Evolutionary conservation across 2,888 invertebrate species (phyloP), one percentile per base, ranked within the genome.

Genomic region (Actias luna): DNA sequence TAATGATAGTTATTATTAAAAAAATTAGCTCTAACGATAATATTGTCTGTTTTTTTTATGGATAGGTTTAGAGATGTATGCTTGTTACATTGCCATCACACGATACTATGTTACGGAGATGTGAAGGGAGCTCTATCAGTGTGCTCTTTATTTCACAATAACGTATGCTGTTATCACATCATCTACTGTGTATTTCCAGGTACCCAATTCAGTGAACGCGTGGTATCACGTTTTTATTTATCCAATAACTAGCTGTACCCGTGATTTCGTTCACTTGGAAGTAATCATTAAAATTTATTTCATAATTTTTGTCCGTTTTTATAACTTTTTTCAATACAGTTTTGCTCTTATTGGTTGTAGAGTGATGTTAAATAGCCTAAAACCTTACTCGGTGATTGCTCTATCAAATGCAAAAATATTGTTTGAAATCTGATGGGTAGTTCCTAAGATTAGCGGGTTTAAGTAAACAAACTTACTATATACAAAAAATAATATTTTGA

Each of bases 151-250:
- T 77, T 71, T 77, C 78, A 75, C 74, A 67, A 72, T 78, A 71
- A 70, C 72, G 82, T 84, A 82, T 80, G 88, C 87, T 79, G 88
- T 85, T 79, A 78, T 84, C 84, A 85, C 87, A 82, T 81, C 89
- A 87, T 83, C 90, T 84, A 82, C 88, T 83, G 81, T 89, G 83
- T 86, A 77, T 85, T 91, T 88, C 75, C 92, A 92, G 92, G 92
- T 92, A 92, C 88, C 88, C 86, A 79, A 80, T 82, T 69, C 72
- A 78, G 76, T 72, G 22, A 71, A 72, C 71, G 68, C 75, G 75
- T 85, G 86, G 82, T 83, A 87, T 80, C 84, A 85, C 82, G 86
- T 83, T 80, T 77, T 61, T 42, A 18, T 18, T 18, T 18, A 0
- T 2, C 18, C 8, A 42, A 8, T 18, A 42, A 18, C 18, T 4